phyloP scores from a whole-genome alignment of 2,113 vertebrate genomes.

The Rousettus leschenaultii region DNA sequence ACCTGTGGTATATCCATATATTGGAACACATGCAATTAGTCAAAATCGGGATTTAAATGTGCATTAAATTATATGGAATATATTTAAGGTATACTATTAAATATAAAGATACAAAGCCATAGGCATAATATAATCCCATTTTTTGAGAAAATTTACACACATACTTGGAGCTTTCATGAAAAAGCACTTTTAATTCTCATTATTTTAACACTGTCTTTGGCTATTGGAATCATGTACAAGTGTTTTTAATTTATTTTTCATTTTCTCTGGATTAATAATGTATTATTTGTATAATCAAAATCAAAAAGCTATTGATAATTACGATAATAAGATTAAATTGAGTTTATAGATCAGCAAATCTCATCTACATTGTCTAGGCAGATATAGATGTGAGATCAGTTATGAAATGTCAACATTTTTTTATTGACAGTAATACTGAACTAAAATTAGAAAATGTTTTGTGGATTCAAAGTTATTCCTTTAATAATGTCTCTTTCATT shows the following conservation, averaged over 20 bases:
- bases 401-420: conserved; percentile 18
- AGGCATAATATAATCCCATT: background rate
- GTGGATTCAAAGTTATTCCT: background rate
- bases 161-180: background rate
- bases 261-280: conserved; percentile 12
- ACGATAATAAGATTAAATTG: background rate
- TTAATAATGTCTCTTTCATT: background rate
- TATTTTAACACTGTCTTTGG: background rate
- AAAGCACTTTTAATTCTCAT: background rate
- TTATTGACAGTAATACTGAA: background rate
- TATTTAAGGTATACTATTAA: background rate
- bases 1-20: background rate
- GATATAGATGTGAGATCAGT: background rate
- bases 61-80: background rate
- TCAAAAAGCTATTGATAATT: background rate
- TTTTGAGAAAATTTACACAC: background rate
- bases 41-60: background rate
- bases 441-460: conserved; percentile 13
- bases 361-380: background rate
- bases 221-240: background rate
- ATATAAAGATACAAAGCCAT: background rate
- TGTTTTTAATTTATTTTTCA: background rate
- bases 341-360: background rate
- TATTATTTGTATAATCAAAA: background rate
- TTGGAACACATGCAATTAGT: background rate